Evolutionary conservation across 64 coral and sea anemone genomes (phyloP).

Genomic region (Porites lutea): DNA sequence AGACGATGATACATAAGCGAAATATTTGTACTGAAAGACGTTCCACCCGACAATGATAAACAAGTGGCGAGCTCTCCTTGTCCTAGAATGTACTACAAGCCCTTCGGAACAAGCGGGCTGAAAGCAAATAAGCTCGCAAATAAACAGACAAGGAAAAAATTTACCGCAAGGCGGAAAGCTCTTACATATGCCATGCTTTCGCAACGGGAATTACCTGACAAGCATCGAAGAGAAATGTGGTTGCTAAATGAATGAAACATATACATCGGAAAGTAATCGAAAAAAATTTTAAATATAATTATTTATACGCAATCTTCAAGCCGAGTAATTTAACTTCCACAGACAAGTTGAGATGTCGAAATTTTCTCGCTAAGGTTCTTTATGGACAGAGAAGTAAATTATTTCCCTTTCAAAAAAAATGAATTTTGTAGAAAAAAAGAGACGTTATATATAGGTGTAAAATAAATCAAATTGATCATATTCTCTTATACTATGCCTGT

Average conservation of each 20-base stretch:
- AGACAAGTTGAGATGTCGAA: slow-evolving; percentile 40
- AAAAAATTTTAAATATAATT: slow-evolving; percentile 42
- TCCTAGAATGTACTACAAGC: slow-evolving; percentile 11
- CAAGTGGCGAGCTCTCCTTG: slow-evolving; percentile 17
- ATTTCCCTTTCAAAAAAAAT: slow-evolving; percentile 25
- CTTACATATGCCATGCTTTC: neutral
- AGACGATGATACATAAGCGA: neutral
- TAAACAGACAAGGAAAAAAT: neutral
- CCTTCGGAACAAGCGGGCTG: slow-evolving; percentile 12
- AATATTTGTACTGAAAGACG: slow-evolving; percentile 13
- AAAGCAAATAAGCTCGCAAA: slow-evolving; percentile 26
- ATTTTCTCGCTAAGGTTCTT: slow-evolving; percentile 28
- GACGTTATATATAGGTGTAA: slow-evolving; percentile 53
- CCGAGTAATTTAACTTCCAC: slow-evolving; percentile 40
- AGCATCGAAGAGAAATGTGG: neutral
- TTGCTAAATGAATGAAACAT: neutral
- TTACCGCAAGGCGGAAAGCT: neutral
- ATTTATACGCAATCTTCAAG: slow-evolving; percentile 54
- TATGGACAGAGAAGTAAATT: slow-evolving; percentile 26
- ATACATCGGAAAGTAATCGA: slow-evolving; percentile 1
- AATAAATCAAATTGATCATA: slow-evolving; percentile 62
- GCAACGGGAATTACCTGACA: slow-evolving; percentile 2
- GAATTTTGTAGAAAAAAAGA: slow-evolving; percentile 59
- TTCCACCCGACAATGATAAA: neutral
- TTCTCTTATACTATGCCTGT: slow-evolving; percentile 53